Evolutionary conservation across 2,888 invertebrate genomes (phyloP).

Genomic region (Myathropa florea): DNA sequence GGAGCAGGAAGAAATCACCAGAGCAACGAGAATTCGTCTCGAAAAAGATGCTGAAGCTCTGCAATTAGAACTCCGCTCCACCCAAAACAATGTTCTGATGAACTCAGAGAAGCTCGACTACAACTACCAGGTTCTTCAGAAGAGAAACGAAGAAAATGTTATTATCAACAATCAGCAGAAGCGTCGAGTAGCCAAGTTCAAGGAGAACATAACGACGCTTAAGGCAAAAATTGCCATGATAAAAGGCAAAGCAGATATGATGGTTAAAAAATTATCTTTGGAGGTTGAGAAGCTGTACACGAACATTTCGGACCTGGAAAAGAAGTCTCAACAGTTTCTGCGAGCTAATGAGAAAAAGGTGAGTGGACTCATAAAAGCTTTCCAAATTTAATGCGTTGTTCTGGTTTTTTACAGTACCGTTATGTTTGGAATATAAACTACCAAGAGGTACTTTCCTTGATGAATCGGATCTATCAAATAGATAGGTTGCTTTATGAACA

Average conservation of each 20-base stretch:
- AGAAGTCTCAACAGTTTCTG: constrained; percentile 86
- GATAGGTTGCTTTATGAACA: constrained; percentile 85
- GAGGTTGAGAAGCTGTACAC: constrained; percentile 87
- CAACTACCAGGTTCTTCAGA: constrained; percentile 92
- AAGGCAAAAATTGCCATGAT: constrained; percentile 85
- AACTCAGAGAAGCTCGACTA: constrained; percentile 95
- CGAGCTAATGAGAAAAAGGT: constrained; percentile 84
- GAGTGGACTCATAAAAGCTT: background rate
- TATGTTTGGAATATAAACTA: constrained; percentile 85
- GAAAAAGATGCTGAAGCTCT: constrained; percentile 88
- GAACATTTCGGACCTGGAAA: constrained; percentile 85
- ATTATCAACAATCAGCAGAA: constrained; percentile 90
- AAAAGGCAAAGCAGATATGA: constrained; percentile 84
- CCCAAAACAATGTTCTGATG: constrained; percentile 90
- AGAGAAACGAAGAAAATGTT: constrained; percentile 92
- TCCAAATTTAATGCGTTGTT: background rate
- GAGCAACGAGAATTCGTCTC: constrained; percentile 86
- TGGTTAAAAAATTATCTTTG: constrained; percentile 85
- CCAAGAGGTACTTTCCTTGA: constrained; percentile 81
- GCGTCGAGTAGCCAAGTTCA: constrained; percentile 87
- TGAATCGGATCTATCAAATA: constrained; percentile 82
- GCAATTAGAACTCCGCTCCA: constrained; percentile 89
- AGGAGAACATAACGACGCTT: constrained; percentile 86
- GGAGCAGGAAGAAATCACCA: constrained; percentile 87
- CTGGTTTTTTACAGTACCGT: constrained; percentile 72